Evolutionary conservation across 2,797 vertebrate species (phyloP).

Genomic region (Poeciliopsis gracilis): DNA sequence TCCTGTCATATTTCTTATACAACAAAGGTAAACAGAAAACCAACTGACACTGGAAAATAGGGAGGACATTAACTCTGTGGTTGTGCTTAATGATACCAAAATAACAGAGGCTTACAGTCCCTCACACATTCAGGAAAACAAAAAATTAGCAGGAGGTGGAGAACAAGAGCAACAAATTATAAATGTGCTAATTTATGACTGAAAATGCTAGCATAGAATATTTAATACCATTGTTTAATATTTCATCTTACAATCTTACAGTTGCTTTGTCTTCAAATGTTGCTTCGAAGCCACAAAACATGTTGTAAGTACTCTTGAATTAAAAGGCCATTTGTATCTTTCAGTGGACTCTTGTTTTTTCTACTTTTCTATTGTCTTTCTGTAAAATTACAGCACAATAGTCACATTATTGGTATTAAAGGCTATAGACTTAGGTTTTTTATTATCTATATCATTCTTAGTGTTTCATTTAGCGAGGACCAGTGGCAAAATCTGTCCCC

Average conservation of each 20-base stretch:
- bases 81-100: conserved; percentile 62
- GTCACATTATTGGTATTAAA: no score
- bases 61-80: conserved; percentile 37
- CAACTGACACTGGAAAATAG: neutral
- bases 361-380: neutral
- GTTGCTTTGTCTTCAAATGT: neutral
- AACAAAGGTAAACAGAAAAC: neutral
- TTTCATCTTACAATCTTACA: neutral
- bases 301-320: neutral
- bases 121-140: conserved; percentile 39
- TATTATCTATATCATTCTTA: neutral
- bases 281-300: neutral
- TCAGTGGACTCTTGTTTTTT: neutral
- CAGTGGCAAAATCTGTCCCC: neutral
- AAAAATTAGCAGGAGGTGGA: conserved; percentile 34
- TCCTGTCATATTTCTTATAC: conserved; percentile 17
- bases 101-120: conserved; percentile 52
- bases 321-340: neutral
- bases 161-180: conserved; percentile 29
- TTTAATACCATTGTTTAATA: neutral
- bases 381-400: no score
- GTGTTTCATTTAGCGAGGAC: conserved; percentile 9
- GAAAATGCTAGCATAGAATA: neutral
- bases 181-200: conserved; percentile 1
- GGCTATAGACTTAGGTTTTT: no score